Evolutionary conservation across 2,888 invertebrate genomes (phyloP).

Genomic region (Archaeoteleia sp.): DNA sequence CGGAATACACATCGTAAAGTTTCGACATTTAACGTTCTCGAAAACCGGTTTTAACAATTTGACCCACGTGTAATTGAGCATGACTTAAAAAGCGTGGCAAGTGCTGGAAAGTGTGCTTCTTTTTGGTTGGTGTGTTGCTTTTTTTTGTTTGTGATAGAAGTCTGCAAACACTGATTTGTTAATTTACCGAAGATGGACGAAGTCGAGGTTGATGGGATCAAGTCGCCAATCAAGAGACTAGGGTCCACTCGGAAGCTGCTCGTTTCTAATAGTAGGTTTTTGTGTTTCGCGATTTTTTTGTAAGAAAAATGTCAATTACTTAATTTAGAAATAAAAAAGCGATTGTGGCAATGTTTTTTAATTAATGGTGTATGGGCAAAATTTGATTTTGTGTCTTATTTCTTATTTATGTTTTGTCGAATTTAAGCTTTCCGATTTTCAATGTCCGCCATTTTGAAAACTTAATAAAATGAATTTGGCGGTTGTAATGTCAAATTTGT

Average conservation of each 20-base stretch:
- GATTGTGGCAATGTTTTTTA: no score
- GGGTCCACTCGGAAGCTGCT: constrained; percentile 88
- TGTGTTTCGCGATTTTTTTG: no score
- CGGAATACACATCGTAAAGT: neutral
- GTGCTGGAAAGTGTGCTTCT: constrained; percentile 31
- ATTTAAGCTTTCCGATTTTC: no score
- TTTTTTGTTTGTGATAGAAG: constrained; percentile 5
- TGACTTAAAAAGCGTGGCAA: constrained; percentile 43
- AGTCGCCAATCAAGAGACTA: constrained; percentile 86
- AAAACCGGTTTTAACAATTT: constrained; percentile 26
- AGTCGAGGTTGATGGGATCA: constrained; percentile 82
- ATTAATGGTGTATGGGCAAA: no score
- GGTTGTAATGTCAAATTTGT: no score
- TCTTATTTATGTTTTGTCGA: no score
- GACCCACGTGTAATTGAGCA: constrained; percentile 22
- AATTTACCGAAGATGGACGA: constrained; percentile 79
- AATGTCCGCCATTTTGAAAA: no score
- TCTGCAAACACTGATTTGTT: constrained; percentile 1
- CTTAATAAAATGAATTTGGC: no score
- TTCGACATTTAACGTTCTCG: constrained; percentile 19
- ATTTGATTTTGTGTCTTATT: no score
- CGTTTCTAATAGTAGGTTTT: constrained; percentile 85
- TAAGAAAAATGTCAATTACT: no score
- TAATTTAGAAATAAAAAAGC: no score
- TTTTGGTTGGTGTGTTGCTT: constrained; percentile 12